phyloP scores from a whole-genome alignment of 2,888 invertebrate genomes.

The Leptogaster cylindrica region DNA sequence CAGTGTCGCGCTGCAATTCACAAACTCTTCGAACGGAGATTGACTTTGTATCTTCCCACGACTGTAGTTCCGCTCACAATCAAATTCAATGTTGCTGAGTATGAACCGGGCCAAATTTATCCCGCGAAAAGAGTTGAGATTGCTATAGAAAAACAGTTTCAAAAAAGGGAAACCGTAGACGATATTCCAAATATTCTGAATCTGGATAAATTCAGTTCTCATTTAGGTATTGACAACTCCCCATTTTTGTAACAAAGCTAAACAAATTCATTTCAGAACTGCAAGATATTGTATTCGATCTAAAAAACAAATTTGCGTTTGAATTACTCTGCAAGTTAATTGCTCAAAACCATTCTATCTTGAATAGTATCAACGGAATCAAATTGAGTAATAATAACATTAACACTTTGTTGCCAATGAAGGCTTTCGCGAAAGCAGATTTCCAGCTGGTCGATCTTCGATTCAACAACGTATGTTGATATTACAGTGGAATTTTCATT shows the following conservation, averaged over 20 bases:
- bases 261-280: conserved; percentile 38
- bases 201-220: conserved; percentile 38
- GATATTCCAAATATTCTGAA: conserved; percentile 42
- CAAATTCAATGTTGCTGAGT: conserved; percentile 33
- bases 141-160: conserved; percentile 34
- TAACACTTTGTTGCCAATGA: conserved; percentile 27
- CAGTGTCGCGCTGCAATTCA: conserved; percentile 40
- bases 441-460: conserved; percentile 45
- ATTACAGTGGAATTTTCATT: background rate
- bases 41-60: conserved; percentile 18
- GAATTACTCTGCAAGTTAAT: conserved; percentile 42
- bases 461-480: conserved; percentile 44
- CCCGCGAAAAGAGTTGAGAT: conserved; percentile 42
- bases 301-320: conserved; percentile 42
- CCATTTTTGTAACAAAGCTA: background rate
- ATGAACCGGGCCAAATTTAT: conserved; percentile 45
- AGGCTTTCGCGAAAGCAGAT: conserved; percentile 21
- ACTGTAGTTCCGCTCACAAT: conserved; percentile 18
- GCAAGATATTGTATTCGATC: conserved; percentile 41
- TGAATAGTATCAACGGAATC: conserved; percentile 45
- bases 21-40: conserved; percentile 32
- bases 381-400: conserved; percentile 46
- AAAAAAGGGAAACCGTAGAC: conserved; percentile 30
- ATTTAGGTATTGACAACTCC: conserved; percentile 9
- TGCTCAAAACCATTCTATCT: conserved; percentile 38